Evolutionary conservation across 2,797 vertebrate genomes (phyloP).

Genomic region (Hydrocynus forskahlii): DNA sequence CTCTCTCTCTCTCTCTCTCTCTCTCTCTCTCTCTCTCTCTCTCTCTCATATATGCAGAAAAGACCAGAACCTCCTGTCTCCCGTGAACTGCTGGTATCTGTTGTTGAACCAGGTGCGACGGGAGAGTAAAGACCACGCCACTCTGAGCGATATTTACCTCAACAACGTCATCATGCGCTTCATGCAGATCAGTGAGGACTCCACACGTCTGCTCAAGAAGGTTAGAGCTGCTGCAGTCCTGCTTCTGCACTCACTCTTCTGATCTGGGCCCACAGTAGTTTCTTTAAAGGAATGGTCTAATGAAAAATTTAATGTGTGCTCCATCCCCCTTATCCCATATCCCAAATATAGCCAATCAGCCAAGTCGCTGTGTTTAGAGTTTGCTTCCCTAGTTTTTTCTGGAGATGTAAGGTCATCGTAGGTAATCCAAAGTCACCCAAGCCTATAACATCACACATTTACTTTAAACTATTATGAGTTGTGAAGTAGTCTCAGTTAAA

Average conservation of each 20-base stretch:
- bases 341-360: not conserved
- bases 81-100: conserved; percentile 99
- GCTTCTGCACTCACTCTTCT: not conserved
- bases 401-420: too few relatives aligned
- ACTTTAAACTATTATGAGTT: too few relatives aligned
- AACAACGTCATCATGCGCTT: conserved; percentile 99
- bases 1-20: not conserved
- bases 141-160: conserved; percentile 96
- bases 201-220: conserved; percentile 97
- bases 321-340: not conserved
- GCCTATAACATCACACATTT: too few relatives aligned
- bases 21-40: not conserved
- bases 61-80: conserved; percentile 97
- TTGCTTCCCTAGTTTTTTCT: not conserved
- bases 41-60: conserved; percentile 76
- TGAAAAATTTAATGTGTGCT: not conserved
- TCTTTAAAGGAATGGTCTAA: not conserved
- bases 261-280: not conserved
- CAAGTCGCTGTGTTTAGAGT: not conserved
- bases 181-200: conserved; percentile 99
- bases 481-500: too few relatives aligned
- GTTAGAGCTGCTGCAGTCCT: conserved; percentile 66
- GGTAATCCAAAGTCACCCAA: too few relatives aligned
- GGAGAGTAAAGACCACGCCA: conserved; percentile 98
- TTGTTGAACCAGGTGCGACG: conserved; percentile 97